phyloP scores from a whole-genome alignment of 2,797 vertebrate species.

The Rhincodon typus region DNA sequence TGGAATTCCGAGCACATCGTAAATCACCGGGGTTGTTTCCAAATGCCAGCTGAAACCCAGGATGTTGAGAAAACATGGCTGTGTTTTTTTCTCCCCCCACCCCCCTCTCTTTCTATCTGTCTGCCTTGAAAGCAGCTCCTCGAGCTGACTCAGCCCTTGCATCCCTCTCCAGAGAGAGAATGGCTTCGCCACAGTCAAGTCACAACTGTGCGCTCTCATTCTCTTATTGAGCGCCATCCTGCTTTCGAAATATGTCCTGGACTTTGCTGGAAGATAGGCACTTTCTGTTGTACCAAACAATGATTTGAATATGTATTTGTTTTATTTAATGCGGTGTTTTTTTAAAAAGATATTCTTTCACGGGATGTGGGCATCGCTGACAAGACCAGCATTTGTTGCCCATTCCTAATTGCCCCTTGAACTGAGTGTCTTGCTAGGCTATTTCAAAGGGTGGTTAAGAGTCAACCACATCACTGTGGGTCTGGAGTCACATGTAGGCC shows the following conservation, averaged over 20 bases:
- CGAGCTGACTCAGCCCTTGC: background rate
- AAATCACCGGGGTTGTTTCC: conserved; percentile 3
- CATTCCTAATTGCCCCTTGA: too few relatives aligned
- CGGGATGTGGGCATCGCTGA: too few relatives aligned
- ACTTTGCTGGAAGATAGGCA: background rate
- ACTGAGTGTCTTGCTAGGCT: too few relatives aligned
- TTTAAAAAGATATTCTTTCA: too few relatives aligned
- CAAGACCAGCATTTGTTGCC: too few relatives aligned
- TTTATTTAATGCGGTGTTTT: too few relatives aligned
- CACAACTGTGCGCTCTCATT: background rate
- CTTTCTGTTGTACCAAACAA: background rate
- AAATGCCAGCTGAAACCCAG: background rate
- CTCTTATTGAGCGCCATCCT: background rate
- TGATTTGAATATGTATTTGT: too few relatives aligned
- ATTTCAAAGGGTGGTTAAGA: too few relatives aligned
- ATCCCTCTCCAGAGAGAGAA: too few relatives aligned
- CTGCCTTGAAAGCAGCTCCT: background rate
- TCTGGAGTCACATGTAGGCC: too few relatives aligned
- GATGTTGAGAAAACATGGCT: background rate
- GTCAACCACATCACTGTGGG: too few relatives aligned
- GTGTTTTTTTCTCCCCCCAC: background rate
- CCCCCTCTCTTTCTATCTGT: background rate
- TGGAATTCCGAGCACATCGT: background rate
- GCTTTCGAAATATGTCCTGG: background rate
- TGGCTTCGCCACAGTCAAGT: background rate